Evolutionary conservation across 2,113 vertebrate species (phyloP), one percentile per base, ranked within the genome.

Genomic region (Hippocampus barbouri): DNA sequence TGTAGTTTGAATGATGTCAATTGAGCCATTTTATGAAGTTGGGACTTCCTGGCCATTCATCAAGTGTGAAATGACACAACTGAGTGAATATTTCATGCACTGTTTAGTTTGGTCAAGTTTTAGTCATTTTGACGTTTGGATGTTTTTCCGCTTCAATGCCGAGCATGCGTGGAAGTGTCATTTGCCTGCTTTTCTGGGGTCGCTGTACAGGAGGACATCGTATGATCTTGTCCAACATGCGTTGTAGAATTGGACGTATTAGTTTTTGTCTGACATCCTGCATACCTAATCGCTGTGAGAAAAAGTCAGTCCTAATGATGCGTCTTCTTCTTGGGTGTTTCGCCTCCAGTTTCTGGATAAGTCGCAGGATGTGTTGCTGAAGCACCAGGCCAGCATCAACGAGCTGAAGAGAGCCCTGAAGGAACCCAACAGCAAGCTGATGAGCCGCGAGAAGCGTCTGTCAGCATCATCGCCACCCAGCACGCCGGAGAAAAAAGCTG

Each of bases 361-460:
- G 88, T 95, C 97, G 9, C 92, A 98, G 82, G 97, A 99, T 14
- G 91, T 99, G 83, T 87, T 99, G 74, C 90, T 99, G 90, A 99
- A 98, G 91, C 97, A 99, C 79, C 97, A 99, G 91, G 97, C 97
- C 86, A 99, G 97, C 89, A 99, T 99, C 91, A 99, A 99, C 2
- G 97, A 99, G 89, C 91, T 99, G 90, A 99, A 98, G 87, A 89
- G 95, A 82, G 94, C 97, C 62, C 87, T 99, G 82, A 95, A 93
- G 90, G 96, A 99, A 67, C 96, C 97, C 74, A 98, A 95, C 92
- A 98, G 95, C 93, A 99, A 98, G 76, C 93, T 98, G 79, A 90
- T 95, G 81, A 94, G 94, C 88, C 86, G 93, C 5, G 94, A 95
- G 74, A 95, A 95, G 85, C 94, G 92, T 70, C 90, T 98, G 81